phyloP scores from a whole-genome alignment of 2,888 invertebrate genomes.

The Frankliniella fusca region DNA sequence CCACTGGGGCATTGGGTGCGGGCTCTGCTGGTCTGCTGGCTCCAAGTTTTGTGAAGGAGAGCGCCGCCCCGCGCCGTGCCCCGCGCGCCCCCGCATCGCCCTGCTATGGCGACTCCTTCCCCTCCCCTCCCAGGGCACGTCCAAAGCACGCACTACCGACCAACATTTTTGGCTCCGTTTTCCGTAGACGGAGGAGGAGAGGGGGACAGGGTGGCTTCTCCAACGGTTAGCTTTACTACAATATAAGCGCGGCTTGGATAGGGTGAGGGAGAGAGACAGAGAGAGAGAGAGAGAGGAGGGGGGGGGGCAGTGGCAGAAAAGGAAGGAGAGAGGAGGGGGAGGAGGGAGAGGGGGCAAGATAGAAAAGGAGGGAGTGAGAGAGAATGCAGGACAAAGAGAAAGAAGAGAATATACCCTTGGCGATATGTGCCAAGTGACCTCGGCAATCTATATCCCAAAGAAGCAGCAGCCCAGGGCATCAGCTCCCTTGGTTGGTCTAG shows the following conservation, averaged over 20 bases:
- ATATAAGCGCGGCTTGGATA: too few relatives aligned
- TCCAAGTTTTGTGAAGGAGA: conserved; percentile 1
- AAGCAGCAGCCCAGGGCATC: not conserved
- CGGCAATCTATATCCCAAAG: conserved; percentile 21
- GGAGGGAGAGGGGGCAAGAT: not conserved
- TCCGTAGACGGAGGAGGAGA: not conserved
- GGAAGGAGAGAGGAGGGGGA: not conserved
- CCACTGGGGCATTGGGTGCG: not conserved
- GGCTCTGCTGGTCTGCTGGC: too few relatives aligned
- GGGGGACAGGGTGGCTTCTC: not conserved
- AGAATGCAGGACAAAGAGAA: not conserved
- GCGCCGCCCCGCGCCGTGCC: not conserved
- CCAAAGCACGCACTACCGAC: not conserved
- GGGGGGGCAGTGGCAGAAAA: not conserved
- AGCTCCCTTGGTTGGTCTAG: not conserved
- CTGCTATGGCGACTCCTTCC: not conserved
- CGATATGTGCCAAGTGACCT: conserved; percentile 19
- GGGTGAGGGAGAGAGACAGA: too few relatives aligned
- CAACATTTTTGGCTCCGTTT: conserved; percentile 5
- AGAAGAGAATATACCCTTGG: conserved; percentile 3
- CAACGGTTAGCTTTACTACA: not conserved
- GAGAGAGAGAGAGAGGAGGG: not conserved
- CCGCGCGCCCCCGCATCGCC: not conserved
- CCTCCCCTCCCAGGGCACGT: too few relatives aligned
- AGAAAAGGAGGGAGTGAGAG: not conserved